Evolutionary conservation across 2,888 invertebrate species (phyloP), one percentile per base, ranked within the genome.

Genomic region (Leucophora obtusa): DNA sequence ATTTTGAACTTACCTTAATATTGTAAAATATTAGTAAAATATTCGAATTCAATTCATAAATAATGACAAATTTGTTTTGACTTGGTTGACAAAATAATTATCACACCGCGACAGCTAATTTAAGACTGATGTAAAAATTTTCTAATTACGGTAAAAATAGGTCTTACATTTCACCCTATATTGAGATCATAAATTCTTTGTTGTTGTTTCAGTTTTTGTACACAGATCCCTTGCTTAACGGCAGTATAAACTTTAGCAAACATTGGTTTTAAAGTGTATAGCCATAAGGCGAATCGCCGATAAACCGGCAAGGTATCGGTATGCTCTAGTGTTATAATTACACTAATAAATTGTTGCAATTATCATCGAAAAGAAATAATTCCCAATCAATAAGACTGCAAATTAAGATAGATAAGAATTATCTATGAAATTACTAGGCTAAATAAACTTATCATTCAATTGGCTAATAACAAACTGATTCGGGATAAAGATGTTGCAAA

Each of bases 61-160:
- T 7, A 28, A 28, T 28, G 6, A 28, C 4, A 28, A 28, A 28
- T 28, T 28, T 28, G 7, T 28, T 21, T 28, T 28, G 28, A 28
- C 6, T 28, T 28, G 28, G 4, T 28, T 28, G 7, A 28, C 6
- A 28, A 28, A 28, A 28, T 6, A 28, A 28, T 28, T 38, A 38
- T 38, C 38, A 10, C 14, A 18, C 4, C 7, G 35, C 35, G 58
- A 35, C 35, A 35, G 35, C 1, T 58, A 35, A 2, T 11, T 14
- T 11, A 15, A 58, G 18, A 35, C 58, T 58, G 53, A 21, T 35
- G 18, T 65, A n/a, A 18, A 65, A 18, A 65, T 38, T n/a, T 38
- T 14, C 17, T 8, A 51, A 33, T 33, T 51, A 5, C 17, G n/a
- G n/a, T n/a, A 47, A n/a, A 2, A 47, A 47, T 47, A 47, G 1